Evolutionary conservation across 2,797 vertebrate genomes (phyloP).

Genomic region (Pipistrellus pipistrellus): DNA sequence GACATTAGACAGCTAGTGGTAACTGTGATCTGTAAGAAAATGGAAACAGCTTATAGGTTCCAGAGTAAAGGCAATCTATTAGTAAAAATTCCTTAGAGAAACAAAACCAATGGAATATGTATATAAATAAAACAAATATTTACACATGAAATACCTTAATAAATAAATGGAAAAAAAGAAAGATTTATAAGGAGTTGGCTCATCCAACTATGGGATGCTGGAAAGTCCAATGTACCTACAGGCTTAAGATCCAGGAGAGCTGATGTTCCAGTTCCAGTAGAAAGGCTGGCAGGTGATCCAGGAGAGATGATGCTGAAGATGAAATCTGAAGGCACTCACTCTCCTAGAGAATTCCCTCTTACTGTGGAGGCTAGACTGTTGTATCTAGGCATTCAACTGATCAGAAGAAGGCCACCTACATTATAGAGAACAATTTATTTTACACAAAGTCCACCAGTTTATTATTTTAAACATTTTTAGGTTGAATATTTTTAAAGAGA

Average conservation of each 20-base stretch:
- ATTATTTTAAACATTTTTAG: background rate
- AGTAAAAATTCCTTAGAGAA: background rate
- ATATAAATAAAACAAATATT: too few relatives aligned
- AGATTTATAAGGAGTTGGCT: background rate
- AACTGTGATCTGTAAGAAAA: background rate
- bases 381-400: background rate
- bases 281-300: background rate
- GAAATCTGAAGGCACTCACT: background rate
- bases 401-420: background rate
- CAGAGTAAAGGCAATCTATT: background rate
- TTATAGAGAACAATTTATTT: background rate
- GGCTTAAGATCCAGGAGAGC: background rate
- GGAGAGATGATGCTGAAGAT: background rate
- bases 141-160: too few relatives aligned
- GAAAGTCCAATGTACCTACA: background rate
- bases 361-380: background rate
- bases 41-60: background rate
- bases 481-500: background rate
- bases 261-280: background rate
- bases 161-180: background rate
- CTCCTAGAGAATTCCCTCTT: background rate
- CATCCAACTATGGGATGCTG: background rate
- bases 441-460: background rate
- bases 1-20: background rate
- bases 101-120: background rate